These are phyloP conservation scores for Oligia strigilis DNA, from an alignment of 2,888 invertebrate genomes.

Conservation along the genomic window DNA sequence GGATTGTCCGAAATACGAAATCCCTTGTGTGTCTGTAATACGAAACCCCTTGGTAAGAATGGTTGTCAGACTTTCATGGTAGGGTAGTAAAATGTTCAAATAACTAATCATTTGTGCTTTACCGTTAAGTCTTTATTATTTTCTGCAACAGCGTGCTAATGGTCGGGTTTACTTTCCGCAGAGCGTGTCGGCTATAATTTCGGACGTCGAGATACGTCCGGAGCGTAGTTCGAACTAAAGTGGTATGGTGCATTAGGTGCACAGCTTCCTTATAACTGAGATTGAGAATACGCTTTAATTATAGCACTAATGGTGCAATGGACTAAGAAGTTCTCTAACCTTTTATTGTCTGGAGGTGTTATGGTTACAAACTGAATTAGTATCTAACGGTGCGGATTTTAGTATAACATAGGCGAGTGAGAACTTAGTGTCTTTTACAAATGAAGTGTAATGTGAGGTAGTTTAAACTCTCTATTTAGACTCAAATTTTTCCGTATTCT, in stretches of 20 bases:
- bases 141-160: conserved; percentile 51
- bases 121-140: conserved; percentile 35
- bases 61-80: no score
- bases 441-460: not conserved
- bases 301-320: conserved; percentile 34
- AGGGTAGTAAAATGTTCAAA: not conserved
- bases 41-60: no score
- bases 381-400: not conserved
- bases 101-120: conserved; percentile 19
- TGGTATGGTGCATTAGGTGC: conserved; percentile 63
- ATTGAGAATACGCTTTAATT: conserved; percentile 28
- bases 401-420: not conserved
- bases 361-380: not conserved
- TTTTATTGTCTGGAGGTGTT: conserved; percentile 39
- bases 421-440: not conserved
- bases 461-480: no score
- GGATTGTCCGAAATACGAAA: no score
- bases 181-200: conserved; percentile 50
- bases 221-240: conserved; percentile 56
- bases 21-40: no score
- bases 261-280: conserved; percentile 42
- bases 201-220: conserved; percentile 47
- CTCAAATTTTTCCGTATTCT: not conserved
- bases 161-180: conserved; percentile 56
- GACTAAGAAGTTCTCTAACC: conserved; percentile 11